These are phyloP conservation scores for Cossypha dichroa DNA, from an alignment of 2,797 vertebrate genomes.

Conservation along the genomic window DNA sequence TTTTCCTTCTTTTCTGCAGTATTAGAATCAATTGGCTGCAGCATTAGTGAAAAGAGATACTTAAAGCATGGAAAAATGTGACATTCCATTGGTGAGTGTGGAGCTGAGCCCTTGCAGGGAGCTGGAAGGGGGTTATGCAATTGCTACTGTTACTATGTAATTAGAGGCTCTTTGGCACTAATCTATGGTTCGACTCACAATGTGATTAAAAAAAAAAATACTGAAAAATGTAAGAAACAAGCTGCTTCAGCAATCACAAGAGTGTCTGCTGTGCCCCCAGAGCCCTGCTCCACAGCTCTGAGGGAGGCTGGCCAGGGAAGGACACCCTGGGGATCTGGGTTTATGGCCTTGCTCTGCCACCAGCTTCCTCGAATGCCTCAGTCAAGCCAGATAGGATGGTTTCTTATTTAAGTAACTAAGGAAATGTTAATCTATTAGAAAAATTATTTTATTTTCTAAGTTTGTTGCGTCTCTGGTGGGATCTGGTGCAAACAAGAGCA, in stretches of 20 bases:
- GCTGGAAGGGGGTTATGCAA: slow-evolving; percentile 20
- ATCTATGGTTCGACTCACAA: neutral
- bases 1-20: slow-evolving; percentile 32
- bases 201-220: slow-evolving; percentile 17
- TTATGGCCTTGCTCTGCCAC: neutral
- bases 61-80: slow-evolving; percentile 42
- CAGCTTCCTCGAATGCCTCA: neutral
- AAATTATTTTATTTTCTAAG: neutral
- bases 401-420: neutral
- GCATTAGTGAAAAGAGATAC: slow-evolving; percentile 43
- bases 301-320: neutral
- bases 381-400: neutral
- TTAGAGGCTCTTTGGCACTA: slow-evolving; percentile 63
- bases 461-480: neutral
- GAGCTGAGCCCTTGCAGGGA: slow-evolving; percentile 13
- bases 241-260: neutral
- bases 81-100: neutral
- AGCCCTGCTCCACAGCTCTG: neutral
- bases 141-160: slow-evolving; percentile 55
- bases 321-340: neutral
- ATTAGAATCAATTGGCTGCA: slow-evolving; percentile 36
- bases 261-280: neutral
- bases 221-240: slow-evolving; percentile 7
- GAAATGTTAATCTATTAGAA: neutral
- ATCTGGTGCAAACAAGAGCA: neutral